These are phyloP conservation scores for Mus minutoides DNA, from an alignment of 2,797 vertebrate species.

Conservation along the genomic window DNA sequence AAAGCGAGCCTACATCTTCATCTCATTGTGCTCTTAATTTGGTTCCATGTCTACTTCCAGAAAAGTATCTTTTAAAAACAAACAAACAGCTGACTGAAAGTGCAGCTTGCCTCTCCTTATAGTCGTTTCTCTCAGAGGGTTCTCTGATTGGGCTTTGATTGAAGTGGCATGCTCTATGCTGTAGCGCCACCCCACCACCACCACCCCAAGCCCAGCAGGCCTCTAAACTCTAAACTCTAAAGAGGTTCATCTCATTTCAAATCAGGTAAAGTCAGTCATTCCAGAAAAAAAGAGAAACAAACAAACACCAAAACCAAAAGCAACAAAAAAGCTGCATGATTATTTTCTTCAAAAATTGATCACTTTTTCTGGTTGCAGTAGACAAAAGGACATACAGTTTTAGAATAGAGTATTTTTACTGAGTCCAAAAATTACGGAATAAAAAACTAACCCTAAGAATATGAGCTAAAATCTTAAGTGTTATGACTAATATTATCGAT, in stretches of 20 bases:
- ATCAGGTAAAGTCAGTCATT: constrained; percentile 66
- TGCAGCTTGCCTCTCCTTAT: background rate
- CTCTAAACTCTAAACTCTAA: constrained; percentile 24
- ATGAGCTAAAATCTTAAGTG: background rate
- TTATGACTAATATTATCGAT: background rate
- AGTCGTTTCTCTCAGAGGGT: background rate
- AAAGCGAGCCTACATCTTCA: background rate
- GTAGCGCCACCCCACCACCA: background rate
- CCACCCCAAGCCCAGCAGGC: background rate
- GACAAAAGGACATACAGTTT: background rate
- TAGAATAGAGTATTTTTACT: background rate
- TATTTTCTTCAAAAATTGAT: background rate
- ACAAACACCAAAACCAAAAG: background rate
- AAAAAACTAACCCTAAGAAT: background rate
- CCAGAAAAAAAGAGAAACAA: background rate
- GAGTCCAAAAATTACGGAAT: background rate
- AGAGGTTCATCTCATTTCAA: constrained; percentile 21
- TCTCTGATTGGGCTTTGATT: constrained; percentile 8
- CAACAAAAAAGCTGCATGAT: background rate
- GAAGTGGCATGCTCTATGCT: background rate
- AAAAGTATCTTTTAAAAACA: background rate
- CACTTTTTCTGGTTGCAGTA: background rate
- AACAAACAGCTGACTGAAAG: background rate
- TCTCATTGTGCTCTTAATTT: background rate
- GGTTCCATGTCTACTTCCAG: background rate